Evolutionary conservation across 2,888 invertebrate species (phyloP).

Genomic region (Lycocerus yunnanus): DNA sequence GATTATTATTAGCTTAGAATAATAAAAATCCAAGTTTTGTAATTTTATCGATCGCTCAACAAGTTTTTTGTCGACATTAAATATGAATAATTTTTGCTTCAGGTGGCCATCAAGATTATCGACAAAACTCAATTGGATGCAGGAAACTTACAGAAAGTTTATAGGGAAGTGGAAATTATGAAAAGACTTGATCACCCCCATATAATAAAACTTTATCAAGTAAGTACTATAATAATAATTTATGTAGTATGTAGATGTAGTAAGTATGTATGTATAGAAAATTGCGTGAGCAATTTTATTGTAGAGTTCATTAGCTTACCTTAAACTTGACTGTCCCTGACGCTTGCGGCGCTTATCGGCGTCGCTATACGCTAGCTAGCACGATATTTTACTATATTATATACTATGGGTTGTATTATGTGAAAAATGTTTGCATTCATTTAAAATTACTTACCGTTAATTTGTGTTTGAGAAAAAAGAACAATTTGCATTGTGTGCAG

Average conservation of each 20-base stretch:
- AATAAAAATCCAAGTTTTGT: background rate
- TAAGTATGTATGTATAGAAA: conserved; percentile 1
- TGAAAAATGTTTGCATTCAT: background rate
- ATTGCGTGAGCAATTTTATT: conserved; percentile 12
- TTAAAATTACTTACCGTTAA: background rate
- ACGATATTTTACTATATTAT: conserved; percentile 3
- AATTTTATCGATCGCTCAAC: background rate
- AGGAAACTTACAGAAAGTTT: conserved; percentile 91
- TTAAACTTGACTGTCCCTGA: conserved; percentile 54
- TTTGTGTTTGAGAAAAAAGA: background rate
- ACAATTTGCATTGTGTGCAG: background rate
- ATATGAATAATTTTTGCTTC: conserved; percentile 35
- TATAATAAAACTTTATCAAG: conserved; percentile 96
- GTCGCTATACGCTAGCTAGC: conserved; percentile 31
- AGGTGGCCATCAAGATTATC: conserved; percentile 97
- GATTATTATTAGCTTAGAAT: background rate
- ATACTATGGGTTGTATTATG: background rate
- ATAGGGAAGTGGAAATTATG: conserved; percentile 97
- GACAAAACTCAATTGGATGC: conserved; percentile 91
- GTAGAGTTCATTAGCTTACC: conserved; percentile 49
- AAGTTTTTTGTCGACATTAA: background rate
- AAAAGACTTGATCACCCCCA: conserved; percentile 96
- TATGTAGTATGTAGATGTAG: no score
- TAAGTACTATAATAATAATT: conserved; percentile 57
- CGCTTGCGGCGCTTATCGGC: conserved; percentile 47